A percentile compares a stretch with the other conserved stretches of the same genome.
These are phyloP conservation scores for Escarpia spicata DNA, from an alignment of 2,888 invertebrate genomes.

Conservation along the genomic window DNA sequence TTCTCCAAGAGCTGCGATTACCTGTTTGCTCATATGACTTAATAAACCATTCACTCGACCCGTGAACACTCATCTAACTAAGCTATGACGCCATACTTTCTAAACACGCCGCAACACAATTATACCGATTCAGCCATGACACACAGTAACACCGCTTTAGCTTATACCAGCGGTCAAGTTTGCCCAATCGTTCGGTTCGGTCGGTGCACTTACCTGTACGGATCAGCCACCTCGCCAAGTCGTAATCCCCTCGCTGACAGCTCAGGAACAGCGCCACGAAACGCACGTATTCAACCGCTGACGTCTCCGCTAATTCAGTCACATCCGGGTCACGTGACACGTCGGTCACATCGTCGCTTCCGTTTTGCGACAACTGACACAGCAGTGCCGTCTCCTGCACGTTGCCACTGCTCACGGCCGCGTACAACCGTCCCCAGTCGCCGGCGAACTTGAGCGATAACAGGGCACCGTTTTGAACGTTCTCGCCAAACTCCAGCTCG, in stretches of 20 bases:
- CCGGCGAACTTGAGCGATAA: background rate
- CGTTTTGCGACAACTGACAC: background rate
- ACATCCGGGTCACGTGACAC: background rate
- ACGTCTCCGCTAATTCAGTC: background rate
- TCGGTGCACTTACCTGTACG: background rate
- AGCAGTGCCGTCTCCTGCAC: background rate
- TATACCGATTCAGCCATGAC: background rate
- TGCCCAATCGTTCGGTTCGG: background rate
- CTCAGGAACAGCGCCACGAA: background rate
- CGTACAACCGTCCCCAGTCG: background rate
- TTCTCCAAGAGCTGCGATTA: background rate
- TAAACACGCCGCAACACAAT: background rate
- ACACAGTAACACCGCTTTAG: background rate
- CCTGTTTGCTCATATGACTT: background rate
- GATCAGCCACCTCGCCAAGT: background rate
- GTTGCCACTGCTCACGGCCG: background rate
- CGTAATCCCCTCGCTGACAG: background rate
- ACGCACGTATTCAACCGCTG: background rate
- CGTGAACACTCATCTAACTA: background rate
- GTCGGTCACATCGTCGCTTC: background rate
- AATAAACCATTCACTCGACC: background rate
- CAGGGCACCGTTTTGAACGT: constrained; percentile 28
- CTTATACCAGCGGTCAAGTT: background rate
- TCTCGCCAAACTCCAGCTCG: constrained; percentile 22
- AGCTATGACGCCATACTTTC: background rate